A percentile compares a stretch with the other conserved stretches of the same genome.
These are phyloP conservation scores for Lysandra coridon DNA, from an alignment of 2,888 invertebrate species.

Conservation along the genomic window DNA sequence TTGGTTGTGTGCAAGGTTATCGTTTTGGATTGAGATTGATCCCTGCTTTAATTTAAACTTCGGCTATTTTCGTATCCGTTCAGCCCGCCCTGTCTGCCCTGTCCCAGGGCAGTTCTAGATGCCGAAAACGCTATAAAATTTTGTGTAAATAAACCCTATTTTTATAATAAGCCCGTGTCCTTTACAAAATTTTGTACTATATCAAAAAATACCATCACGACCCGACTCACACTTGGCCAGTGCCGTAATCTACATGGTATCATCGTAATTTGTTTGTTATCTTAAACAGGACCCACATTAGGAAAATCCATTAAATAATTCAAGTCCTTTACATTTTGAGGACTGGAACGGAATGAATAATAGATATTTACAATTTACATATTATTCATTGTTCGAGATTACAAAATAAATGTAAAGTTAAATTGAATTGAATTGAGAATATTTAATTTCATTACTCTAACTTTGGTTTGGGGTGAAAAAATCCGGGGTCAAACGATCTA, in stretches of 20 bases:
- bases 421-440: not conserved
- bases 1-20: too few species aligned
- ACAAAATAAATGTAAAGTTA: not conserved
- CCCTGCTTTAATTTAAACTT: too few species aligned
- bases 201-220: not conserved
- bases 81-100: too few species aligned
- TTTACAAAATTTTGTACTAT: not conserved
- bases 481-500: too few species aligned
- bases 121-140: too few species aligned
- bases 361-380: not conserved
- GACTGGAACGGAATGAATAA: not conserved
- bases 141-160: too few species aligned
- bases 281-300: not conserved
- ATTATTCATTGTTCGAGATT: not conserved
- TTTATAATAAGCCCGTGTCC: too few species aligned
- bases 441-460: too few species aligned
- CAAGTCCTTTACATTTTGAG: constrained; percentile 19
- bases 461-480: too few species aligned
- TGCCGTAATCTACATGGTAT: not conserved
- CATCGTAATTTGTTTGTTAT: constrained; percentile 5
- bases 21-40: too few species aligned
- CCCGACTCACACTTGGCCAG: not conserved
- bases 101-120: too few species aligned
- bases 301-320: constrained; percentile 18
- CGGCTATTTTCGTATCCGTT: too few species aligned